These are phyloP conservation scores for Protula sp. DNA, from an alignment of 2,888 invertebrate species.

Conservation along the genomic window DNA sequence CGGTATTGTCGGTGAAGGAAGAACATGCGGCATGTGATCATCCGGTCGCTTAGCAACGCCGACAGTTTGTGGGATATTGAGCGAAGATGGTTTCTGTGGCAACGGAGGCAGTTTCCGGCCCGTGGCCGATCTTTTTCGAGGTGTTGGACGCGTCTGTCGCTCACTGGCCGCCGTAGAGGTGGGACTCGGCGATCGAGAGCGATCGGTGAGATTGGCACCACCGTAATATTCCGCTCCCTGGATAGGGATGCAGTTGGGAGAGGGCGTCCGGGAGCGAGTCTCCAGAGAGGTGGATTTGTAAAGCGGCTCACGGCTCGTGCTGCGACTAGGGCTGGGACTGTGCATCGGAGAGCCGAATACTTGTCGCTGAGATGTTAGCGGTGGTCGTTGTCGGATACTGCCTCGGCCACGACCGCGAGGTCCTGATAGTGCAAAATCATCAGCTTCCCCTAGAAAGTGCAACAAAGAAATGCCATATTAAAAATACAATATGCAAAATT, in stretches of 20 bases:
- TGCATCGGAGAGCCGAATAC: conserved; percentile 11
- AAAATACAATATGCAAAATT: too few relatives aligned
- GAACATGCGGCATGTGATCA: conserved; percentile 51
- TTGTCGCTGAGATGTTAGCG: conserved; percentile 11
- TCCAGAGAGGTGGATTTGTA: conserved; percentile 53
- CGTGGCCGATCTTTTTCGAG: neutral
- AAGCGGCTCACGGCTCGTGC: conserved; percentile 33
- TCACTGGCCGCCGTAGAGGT: neutral
- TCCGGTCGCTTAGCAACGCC: neutral
- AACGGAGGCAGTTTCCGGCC: conserved; percentile 10
- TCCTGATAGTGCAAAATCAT: too few relatives aligned
- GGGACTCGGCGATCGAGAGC: conserved; percentile 55
- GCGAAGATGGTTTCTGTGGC: conserved; percentile 87
- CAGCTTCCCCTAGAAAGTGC: too few relatives aligned
- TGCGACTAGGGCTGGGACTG: conserved; percentile 31
- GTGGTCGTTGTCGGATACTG: conserved; percentile 10
- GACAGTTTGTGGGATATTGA: conserved; percentile 55
- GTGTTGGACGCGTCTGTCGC: neutral
- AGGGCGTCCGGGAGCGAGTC: conserved; percentile 71
- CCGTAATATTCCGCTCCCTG: conserved; percentile 54
- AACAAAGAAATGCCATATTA: too few relatives aligned
- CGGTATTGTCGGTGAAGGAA: conserved; percentile 54
- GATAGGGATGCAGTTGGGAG: conserved; percentile 55
- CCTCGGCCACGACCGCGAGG: conserved; percentile 10
- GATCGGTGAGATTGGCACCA: conserved; percentile 54